A percentile compares a stretch with the other conserved stretches of the same genome.
phyloP scores from a whole-genome alignment of 2,113 vertebrate genomes.

The Scomber scombrus region DNA sequence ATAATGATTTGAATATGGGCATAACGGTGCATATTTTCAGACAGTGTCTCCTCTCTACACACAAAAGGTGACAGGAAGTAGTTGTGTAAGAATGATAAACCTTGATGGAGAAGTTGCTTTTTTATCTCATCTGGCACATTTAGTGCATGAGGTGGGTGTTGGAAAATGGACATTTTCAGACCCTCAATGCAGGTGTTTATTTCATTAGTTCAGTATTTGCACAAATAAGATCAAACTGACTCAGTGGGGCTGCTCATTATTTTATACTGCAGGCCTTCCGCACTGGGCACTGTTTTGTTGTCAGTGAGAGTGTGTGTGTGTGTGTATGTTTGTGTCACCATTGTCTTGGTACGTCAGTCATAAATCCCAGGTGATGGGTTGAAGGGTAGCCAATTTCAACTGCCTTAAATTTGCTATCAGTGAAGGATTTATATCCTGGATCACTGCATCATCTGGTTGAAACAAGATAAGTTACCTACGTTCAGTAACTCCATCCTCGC shows the following conservation, averaged over 20 bases:
- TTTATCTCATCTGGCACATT: no score
- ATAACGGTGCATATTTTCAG: no score
- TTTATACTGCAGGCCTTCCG: not conserved
- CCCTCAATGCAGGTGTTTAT: no score
- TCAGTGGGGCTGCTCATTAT: not conserved
- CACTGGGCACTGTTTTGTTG: not conserved
- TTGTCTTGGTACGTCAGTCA: not conserved
- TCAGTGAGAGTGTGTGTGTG: not conserved
- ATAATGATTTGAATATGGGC: no score
- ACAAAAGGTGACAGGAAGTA: no score
- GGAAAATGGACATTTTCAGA: no score
- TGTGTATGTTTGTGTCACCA: not conserved
- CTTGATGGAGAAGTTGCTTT: no score
- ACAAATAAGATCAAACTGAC: not conserved
- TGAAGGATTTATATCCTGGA: constrained; percentile 30
- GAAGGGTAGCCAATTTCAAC: constrained; percentile 32
- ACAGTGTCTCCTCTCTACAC: no score
- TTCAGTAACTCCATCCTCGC: not conserved
- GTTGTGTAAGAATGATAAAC: no score
- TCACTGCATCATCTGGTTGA: constrained; percentile 14
- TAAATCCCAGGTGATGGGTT: constrained; percentile 10
- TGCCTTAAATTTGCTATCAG: constrained; percentile 35
- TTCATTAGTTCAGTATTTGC: not conserved
- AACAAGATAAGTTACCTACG: constrained; percentile 12
- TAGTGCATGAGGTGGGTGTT: no score